Evolutionary conservation across 2,888 invertebrate genomes (phyloP).

Genomic region (Furcula furcula): DNA sequence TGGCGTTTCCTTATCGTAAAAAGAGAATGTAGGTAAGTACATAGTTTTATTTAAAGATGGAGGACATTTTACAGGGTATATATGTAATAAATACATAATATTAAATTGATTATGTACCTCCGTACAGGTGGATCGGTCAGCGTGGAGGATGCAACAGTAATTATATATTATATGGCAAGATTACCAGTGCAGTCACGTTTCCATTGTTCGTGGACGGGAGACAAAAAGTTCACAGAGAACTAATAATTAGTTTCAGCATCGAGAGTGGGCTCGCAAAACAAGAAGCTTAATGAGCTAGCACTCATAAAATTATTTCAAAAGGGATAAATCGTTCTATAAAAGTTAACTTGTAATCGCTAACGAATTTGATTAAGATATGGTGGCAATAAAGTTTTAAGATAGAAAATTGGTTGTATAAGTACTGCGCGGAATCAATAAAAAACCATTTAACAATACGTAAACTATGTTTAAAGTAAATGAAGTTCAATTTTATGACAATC

Average conservation of each 20-base stretch:
- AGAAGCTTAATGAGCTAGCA: constrained; percentile 74
- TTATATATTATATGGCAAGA: constrained; percentile 45
- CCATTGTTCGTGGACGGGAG: constrained; percentile 72
- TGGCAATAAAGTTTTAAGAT: no score
- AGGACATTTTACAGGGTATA: constrained; percentile 8
- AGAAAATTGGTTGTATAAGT: no score
- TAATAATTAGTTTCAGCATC: constrained; percentile 73
- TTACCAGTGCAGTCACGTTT: constrained; percentile 75
- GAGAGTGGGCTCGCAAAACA: constrained; percentile 56
- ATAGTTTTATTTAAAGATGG: constrained; percentile 6
- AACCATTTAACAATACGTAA: no score
- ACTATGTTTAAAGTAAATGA: no score
- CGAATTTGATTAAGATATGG: no score
- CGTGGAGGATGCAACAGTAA: constrained; percentile 36
- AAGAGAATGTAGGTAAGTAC: constrained; percentile 24
- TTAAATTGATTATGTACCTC: constrained; percentile 6
- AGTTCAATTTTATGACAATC: no score
- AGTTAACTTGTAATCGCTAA: no score
- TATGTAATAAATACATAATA: constrained; percentile 17
- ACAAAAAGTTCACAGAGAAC: constrained; percentile 72
- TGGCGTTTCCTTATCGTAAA: constrained; percentile 50
- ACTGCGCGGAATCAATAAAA: no score
- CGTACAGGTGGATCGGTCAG: constrained; percentile 21
- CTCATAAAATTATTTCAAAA: constrained; percentile 54
- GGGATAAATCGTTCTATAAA: constrained; percentile 10